These are phyloP conservation scores for Eulemur albifrons DNA, from an alignment of 2,797 vertebrate genomes.

Conservation along the genomic window DNA sequence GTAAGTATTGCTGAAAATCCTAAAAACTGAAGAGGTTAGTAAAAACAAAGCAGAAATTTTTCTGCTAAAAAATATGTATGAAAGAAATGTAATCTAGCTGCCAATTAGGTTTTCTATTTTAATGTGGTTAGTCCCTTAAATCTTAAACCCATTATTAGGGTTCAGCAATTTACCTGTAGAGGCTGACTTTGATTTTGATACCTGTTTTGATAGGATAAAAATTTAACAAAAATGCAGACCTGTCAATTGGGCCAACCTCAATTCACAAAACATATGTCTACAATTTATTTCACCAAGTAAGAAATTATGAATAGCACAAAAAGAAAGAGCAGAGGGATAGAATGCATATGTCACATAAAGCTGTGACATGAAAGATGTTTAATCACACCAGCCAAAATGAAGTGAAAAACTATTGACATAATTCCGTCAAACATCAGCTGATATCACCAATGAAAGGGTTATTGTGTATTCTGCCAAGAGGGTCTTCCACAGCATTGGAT, in stretches of 20 bases:
- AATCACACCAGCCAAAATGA: neutral
- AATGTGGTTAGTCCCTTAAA: neutral
- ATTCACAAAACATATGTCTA: neutral
- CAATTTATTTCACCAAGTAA: conserved; percentile 4
- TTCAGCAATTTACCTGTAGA: neutral
- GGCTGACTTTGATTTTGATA: neutral
- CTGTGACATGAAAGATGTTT: neutral
- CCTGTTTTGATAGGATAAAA: neutral
- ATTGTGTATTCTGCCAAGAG: neutral
- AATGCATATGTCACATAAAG: neutral
- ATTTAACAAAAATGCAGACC: neutral
- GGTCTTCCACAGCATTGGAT: neutral
- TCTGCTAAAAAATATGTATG: neutral
- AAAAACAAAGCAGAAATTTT: neutral
- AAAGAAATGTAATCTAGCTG: neutral
- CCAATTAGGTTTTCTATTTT: neutral
- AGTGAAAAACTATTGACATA: neutral
- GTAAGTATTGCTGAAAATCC: neutral
- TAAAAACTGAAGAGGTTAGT: neutral
- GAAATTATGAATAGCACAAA: neutral
- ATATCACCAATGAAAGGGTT: neutral
- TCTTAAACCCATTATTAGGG: neutral
- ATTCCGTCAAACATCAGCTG: neutral
- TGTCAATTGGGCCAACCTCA: neutral
- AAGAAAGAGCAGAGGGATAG: neutral